Percentiles rank a stretch among this genome's conserved stretches.
phyloP scores from a whole-genome alignment of 2,888 invertebrate species.

The Erebia epiphron region DNA sequence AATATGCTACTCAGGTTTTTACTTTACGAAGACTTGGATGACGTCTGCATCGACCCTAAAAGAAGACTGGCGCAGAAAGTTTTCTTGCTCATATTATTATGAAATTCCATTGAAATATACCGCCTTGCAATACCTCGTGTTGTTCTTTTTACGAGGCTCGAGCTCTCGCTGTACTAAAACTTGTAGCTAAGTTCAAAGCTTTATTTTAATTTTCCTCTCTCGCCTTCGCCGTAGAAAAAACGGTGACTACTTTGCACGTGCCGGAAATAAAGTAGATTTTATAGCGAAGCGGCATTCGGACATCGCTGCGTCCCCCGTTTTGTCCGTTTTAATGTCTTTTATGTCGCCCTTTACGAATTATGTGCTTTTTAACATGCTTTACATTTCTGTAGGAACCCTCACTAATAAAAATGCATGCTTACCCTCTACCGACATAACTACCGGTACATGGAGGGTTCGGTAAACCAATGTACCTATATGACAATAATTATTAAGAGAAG shows the following conservation, averaged over 20 bases:
- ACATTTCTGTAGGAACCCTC: conserved; percentile 1
- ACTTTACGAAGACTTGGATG: too few relatives aligned
- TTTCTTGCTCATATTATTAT: conserved; percentile 50
- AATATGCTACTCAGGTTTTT: neutral
- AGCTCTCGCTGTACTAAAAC: conserved; percentile 69
- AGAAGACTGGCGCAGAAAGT: conserved; percentile 52
- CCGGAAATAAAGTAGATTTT: conserved; percentile 64
- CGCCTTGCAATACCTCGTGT: conserved; percentile 64
- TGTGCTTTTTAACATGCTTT: conserved; percentile 29
- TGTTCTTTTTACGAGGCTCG: conserved; percentile 66
- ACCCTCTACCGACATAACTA: neutral
- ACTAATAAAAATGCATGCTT: conserved; percentile 8
- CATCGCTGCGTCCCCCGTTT: conserved; percentile 35
- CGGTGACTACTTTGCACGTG: conserved; percentile 65
- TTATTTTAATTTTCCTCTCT: conserved; percentile 78
- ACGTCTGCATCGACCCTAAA: conserved; percentile 16
- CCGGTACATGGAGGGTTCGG: neutral
- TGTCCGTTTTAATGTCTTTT: conserved; percentile 33
- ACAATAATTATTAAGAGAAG: too few relatives aligned
- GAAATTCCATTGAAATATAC: conserved; percentile 56
- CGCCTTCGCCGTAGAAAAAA: conserved; percentile 59
- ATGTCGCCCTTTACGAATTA: conserved; percentile 36
- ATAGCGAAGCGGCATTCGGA: conserved; percentile 52
- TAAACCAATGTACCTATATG: neutral
- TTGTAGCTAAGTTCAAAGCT: conserved; percentile 73